These are phyloP conservation scores for Aporrectodea caliginosa DNA, from an alignment of 1,140 invertebrate genomes.

Conservation along the genomic window DNA sequence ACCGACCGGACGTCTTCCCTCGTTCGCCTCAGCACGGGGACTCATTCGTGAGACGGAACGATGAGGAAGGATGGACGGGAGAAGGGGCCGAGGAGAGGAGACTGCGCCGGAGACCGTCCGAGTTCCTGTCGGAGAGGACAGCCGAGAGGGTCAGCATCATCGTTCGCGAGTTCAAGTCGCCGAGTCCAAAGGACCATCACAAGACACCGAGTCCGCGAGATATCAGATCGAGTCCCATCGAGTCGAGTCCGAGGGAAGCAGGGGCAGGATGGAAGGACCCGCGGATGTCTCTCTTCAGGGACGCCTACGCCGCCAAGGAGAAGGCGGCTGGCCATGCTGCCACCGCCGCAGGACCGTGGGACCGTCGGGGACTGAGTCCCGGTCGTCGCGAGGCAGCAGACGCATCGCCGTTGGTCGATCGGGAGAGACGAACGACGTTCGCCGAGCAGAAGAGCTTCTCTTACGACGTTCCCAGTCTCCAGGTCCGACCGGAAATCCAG, in stretches of 20 bases:
- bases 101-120: no score
- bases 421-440: constrained; percentile 8
- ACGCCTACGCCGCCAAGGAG: background rate
- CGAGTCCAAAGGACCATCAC: background rate
- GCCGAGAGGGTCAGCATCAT: no score
- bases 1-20: no score
- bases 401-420: no score
- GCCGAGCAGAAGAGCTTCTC: constrained; percentile 22
- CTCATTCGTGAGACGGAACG: no score
- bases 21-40: no score
- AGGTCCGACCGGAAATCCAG: background rate
- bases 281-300: background rate
- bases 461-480: constrained; percentile 15
- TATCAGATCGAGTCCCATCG: background rate
- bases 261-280: background rate
- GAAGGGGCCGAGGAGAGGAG: no score
- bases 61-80: no score
- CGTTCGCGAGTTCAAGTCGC: background rate
- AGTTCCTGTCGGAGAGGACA: no score
- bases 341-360: background rate
- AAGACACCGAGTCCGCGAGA: background rate
- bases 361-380: background rate
- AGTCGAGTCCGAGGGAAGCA: background rate
- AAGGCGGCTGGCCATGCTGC: background rate
- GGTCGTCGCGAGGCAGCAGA: background rate